Percentiles rank a stretch among this genome's conserved stretches.
Evolutionary conservation across 2,888 invertebrate genomes (phyloP).

Genomic region (Rhyacophila evoluta): DNA sequence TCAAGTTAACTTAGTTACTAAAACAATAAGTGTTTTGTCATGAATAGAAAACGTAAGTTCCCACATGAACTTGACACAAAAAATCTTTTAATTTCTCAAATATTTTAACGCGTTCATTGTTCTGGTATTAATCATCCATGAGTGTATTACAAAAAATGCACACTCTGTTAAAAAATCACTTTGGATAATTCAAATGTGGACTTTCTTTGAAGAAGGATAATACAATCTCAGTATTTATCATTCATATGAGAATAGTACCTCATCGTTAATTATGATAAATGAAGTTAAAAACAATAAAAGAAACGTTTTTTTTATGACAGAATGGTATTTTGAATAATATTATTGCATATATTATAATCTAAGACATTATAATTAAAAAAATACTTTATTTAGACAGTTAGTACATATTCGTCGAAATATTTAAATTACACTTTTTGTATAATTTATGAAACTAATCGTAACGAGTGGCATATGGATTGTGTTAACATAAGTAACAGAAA

Average conservation of each 20-base stretch:
- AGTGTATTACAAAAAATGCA: constrained; percentile 20
- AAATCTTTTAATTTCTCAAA: constrained; percentile 48
- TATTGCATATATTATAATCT: too few relatives aligned
- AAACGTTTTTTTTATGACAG: too few relatives aligned
- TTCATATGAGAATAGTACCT: neutral
- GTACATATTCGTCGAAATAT: too few relatives aligned
- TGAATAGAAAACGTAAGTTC: constrained; percentile 42
- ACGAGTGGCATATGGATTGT: too few relatives aligned
- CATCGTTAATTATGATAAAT: neutral
- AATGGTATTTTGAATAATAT: too few relatives aligned
- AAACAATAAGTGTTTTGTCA: constrained; percentile 32
- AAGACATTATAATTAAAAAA: too few relatives aligned
- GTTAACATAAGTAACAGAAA: too few relatives aligned
- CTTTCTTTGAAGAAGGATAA: constrained; percentile 32
- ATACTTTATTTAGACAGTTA: too few relatives aligned
- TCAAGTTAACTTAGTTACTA: neutral
- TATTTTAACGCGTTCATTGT: constrained; percentile 42
- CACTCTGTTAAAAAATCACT: constrained; percentile 36
- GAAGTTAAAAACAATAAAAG: neutral
- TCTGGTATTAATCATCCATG: constrained; percentile 30
- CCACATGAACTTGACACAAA: constrained; percentile 51
- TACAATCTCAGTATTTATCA: neutral
- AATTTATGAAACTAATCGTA: too few relatives aligned
- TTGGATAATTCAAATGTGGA: constrained; percentile 29
- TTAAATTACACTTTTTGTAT: too few relatives aligned